A percentile compares a stretch with the other conserved stretches of the same genome.
Evolutionary conservation across 2,888 invertebrate species (phyloP).

Genomic region (Phyllotreta striolata): DNA sequence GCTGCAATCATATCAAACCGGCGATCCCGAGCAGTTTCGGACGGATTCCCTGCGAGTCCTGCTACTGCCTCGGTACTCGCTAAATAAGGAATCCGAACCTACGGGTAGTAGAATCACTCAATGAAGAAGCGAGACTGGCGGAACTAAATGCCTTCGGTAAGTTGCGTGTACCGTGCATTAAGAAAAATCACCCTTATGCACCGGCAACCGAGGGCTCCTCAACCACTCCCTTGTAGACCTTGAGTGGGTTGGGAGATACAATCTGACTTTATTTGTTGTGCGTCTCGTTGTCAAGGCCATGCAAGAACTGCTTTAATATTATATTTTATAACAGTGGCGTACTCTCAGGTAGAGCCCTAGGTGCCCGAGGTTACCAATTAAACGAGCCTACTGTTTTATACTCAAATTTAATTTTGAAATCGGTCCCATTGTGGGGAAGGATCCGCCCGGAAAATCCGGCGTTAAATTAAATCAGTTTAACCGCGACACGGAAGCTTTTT

Average conservation of each 20-base stretch:
- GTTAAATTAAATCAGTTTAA: not conserved
- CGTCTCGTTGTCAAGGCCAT: conserved; percentile 50
- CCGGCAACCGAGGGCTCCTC: conserved; percentile 25
- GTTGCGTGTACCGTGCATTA: conserved; percentile 34
- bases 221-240: conserved; percentile 47
- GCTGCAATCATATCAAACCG: too few species aligned
- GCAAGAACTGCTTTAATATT: conserved; percentile 43
- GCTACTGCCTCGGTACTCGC: not conserved
- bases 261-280: conserved; percentile 52
- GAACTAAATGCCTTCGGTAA: conserved; percentile 46
- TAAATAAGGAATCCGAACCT: conserved; percentile 19
- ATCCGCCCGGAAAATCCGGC: too few species aligned
- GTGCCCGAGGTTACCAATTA: too few species aligned
- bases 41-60: too few species aligned
- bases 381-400: too few species aligned
- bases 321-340: conserved; percentile 38
- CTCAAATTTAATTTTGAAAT: too few species aligned
- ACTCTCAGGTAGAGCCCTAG: not conserved
- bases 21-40: too few species aligned
- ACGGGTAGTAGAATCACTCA: conserved; percentile 22
- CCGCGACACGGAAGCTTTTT: not conserved
- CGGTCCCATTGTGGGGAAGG: too few species aligned
- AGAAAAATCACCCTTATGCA: conserved; percentile 45
- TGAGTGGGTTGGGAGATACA: conserved; percentile 53
- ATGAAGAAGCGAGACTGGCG: conserved; percentile 42